These are phyloP conservation scores for Chascanopsetta lugubris DNA, from an alignment of 2,113 vertebrate species.

Conservation along the genomic window DNA sequence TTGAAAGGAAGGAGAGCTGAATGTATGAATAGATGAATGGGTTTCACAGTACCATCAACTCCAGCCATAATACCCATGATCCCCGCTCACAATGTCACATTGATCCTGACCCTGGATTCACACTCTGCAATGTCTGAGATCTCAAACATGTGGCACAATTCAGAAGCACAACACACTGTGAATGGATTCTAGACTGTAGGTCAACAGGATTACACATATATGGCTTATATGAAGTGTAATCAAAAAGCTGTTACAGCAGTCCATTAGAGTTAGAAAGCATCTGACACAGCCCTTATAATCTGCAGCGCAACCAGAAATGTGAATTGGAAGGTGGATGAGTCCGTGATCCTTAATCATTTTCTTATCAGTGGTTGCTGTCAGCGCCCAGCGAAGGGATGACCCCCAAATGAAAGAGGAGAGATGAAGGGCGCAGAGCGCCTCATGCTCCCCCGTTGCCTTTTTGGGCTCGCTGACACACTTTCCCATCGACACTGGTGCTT, in stretches of 20 bases:
- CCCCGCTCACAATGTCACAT: too few relatives aligned
- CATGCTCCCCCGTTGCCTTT: slow-evolving; percentile 34
- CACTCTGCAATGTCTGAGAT: background rate
- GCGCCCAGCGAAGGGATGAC: slow-evolving; percentile 60
- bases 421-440: slow-evolving; percentile 53
- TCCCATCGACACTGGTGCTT: slow-evolving; percentile 56
- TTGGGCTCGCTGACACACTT: slow-evolving; percentile 53
- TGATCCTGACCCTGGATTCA: slow-evolving; percentile 1
- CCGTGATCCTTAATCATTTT: slow-evolving; percentile 70
- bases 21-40: too few relatives aligned
- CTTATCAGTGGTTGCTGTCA: slow-evolving; percentile 69
- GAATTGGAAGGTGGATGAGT: slow-evolving; percentile 51
- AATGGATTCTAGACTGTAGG: slow-evolving; percentile 44
- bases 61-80: too few relatives aligned
- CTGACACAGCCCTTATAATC: slow-evolving; percentile 42
- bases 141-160: slow-evolving; percentile 32
- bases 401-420: slow-evolving; percentile 65
- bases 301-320: slow-evolving; percentile 30
- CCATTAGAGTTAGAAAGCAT: slow-evolving; percentile 25
- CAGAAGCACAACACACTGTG: slow-evolving; percentile 34
- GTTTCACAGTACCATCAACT: too few relatives aligned
- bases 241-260: slow-evolving; percentile 38
- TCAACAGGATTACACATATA: slow-evolving; percentile 21
- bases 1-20: too few relatives aligned
- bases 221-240: slow-evolving; percentile 36